Percentiles rank a stretch among this genome's conserved stretches.
Evolutionary conservation across 2,113 vertebrate genomes (phyloP).

Genomic region (Trogon surrucura): DNA sequence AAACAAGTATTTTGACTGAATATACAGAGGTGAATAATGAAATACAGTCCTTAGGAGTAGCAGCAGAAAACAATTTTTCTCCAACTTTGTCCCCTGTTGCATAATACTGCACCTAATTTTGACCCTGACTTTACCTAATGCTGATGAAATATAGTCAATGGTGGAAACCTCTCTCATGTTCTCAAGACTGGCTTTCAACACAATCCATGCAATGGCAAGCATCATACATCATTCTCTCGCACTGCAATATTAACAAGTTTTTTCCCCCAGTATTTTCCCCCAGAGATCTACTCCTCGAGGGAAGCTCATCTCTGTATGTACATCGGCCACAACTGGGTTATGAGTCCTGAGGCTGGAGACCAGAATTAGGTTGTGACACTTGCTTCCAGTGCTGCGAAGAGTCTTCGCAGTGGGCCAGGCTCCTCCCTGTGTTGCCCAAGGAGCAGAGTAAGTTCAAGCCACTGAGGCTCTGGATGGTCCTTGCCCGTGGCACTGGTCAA

Average conservation of each 20-base stretch:
- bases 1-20: conserved; percentile 6
- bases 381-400: background rate
- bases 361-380: background rate
- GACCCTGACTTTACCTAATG: conserved; percentile 64
- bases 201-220: conserved; percentile 64
- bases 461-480: background rate
- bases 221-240: conserved; percentile 51
- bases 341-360: conserved; percentile 27
- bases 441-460: background rate
- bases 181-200: conserved; percentile 55
- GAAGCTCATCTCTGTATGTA: background rate
- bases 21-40: conserved; percentile 37
- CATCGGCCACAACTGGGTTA: background rate
- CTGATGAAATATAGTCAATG: conserved; percentile 50
- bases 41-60: conserved; percentile 27
- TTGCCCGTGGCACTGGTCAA: background rate
- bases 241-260: conserved; percentile 61
- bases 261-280: conserved; percentile 26
- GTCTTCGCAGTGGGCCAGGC: background rate
- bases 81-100: conserved; percentile 4
- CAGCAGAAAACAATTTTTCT: conserved; percentile 1
- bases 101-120: conserved; percentile 67
- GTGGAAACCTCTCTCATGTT: conserved; percentile 40
- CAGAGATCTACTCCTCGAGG: background rate
- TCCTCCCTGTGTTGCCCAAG: background rate